Percentiles rank a stretch among this genome's conserved stretches.
Conservation (phyloP, 2,113 vertebrate genomes). For the Prinia subflava region DNA sequence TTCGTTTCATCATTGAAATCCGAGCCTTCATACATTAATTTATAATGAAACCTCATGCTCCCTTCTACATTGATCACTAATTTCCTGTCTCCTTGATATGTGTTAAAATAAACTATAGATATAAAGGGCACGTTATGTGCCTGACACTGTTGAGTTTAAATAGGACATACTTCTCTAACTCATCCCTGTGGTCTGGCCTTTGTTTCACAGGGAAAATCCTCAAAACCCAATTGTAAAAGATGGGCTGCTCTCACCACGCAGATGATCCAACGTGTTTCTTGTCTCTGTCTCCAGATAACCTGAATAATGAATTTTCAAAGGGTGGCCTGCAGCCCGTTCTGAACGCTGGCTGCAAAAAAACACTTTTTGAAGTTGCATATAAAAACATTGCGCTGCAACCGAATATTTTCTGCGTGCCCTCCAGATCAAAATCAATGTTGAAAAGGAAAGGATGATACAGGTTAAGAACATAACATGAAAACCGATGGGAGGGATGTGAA, state of each 20-base stretch:
- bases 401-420: background rate
- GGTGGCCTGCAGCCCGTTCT: background rate
- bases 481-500: background rate
- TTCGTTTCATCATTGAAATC: slow-evolving; percentile 63
- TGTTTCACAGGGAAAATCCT: slow-evolving; percentile 12
- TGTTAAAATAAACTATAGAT: slow-evolving; percentile 70
- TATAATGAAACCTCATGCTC: slow-evolving; percentile 61
- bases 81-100: slow-evolving; percentile 65
- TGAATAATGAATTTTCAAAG: background rate
- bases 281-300: background rate
- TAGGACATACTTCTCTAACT: slow-evolving; percentile 47
- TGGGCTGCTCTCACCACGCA: background rate
- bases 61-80: slow-evolving; percentile 60
- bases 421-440: slow-evolving; percentile 35
- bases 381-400: background rate
- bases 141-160: slow-evolving; percentile 60
- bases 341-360: background rate
- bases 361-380: background rate
- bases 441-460: background rate
- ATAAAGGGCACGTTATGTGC: slow-evolving; percentile 60
- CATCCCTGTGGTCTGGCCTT: slow-evolving; percentile 19
- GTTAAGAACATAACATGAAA: slow-evolving; percentile 32
- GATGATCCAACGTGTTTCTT: background rate
- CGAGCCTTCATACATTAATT: slow-evolving; percentile 57
- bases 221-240: background rate